These are phyloP conservation scores for Auanema sp. DNA, from an alignment of 2,888 invertebrate species.

Conservation along the genomic window DNA sequence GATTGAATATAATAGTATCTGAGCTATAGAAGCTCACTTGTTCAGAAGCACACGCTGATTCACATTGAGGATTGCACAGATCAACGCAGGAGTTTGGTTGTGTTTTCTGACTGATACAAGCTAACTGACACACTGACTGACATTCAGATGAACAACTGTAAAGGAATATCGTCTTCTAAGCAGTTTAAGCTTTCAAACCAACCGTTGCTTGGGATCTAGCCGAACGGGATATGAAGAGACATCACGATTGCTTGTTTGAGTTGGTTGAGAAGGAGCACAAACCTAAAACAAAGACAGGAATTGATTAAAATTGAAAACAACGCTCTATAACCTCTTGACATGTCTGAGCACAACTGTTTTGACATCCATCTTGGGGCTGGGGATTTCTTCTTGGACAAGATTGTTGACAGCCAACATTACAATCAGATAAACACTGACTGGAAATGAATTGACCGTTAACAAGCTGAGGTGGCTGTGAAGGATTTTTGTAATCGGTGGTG, in stretches of 20 bases:
- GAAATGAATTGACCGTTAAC: constrained; percentile 7
- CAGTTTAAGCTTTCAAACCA: background rate
- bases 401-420: constrained; percentile 31
- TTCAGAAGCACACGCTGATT: constrained; percentile 31
- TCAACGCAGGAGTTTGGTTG: constrained; percentile 33
- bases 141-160: constrained; percentile 40
- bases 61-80: constrained; percentile 38
- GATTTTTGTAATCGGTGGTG: background rate
- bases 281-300: constrained; percentile 19
- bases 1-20: background rate
- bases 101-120: constrained; percentile 33
- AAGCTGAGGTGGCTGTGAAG: background rate
- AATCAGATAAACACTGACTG: constrained; percentile 29
- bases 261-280: constrained; percentile 27
- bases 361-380: constrained; percentile 32
- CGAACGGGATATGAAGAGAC: constrained; percentile 36
- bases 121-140: constrained; percentile 41
- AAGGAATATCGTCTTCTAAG: background rate
- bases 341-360: constrained; percentile 29
- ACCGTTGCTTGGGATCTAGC: constrained; percentile 39
- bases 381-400: constrained; percentile 28
- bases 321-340: constrained; percentile 26
- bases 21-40: constrained; percentile 21
- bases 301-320: background rate
- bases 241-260: constrained; percentile 25